phyloP scores from a whole-genome alignment of 2,888 invertebrate species.

The Pristionchus mayeri region DNA sequence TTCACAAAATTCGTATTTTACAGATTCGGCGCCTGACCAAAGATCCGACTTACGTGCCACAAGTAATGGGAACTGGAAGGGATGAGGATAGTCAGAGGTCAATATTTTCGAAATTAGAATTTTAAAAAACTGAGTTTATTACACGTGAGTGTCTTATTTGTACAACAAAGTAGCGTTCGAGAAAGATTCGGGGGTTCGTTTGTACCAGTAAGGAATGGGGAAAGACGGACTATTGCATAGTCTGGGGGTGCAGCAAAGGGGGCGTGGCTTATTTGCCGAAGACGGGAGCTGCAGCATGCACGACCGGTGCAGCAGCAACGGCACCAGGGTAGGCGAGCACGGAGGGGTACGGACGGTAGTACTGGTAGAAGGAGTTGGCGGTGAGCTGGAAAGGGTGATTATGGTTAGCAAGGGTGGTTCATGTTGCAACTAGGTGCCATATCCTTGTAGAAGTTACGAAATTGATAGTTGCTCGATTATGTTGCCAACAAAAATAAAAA shows the following conservation, averaged over 20 bases:
- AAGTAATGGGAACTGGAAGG: background rate
- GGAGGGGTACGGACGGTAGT: constrained; percentile 51
- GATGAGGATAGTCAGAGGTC: background rate
- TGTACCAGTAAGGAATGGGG: background rate
- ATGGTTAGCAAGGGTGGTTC: background rate
- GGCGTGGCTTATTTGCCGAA: constrained; percentile 11
- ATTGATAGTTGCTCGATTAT: background rate
- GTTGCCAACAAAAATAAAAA: background rate
- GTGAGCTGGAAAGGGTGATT: constrained; percentile 24
- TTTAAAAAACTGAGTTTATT: background rate
- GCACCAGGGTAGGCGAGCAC: constrained; percentile 46
- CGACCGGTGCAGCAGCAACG: constrained; percentile 1
- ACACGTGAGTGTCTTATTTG: background rate
- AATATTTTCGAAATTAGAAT: too few species aligned
- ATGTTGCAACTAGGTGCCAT: background rate
- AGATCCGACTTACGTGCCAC: background rate
- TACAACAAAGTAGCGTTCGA: constrained; percentile 19
- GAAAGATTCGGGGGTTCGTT: background rate
- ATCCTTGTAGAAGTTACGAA: background rate
- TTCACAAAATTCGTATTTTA: background rate
- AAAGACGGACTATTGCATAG: constrained; percentile 15
- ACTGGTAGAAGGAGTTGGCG: constrained; percentile 50
- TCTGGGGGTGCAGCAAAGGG: background rate
- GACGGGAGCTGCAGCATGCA: constrained; percentile 9
- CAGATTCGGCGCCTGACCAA: constrained; percentile 14